A percentile compares a stretch with the other conserved stretches of the same genome.
These are phyloP conservation scores for Macropis europaea DNA, from an alignment of 2,888 invertebrate species.

Conservation along the genomic window DNA sequence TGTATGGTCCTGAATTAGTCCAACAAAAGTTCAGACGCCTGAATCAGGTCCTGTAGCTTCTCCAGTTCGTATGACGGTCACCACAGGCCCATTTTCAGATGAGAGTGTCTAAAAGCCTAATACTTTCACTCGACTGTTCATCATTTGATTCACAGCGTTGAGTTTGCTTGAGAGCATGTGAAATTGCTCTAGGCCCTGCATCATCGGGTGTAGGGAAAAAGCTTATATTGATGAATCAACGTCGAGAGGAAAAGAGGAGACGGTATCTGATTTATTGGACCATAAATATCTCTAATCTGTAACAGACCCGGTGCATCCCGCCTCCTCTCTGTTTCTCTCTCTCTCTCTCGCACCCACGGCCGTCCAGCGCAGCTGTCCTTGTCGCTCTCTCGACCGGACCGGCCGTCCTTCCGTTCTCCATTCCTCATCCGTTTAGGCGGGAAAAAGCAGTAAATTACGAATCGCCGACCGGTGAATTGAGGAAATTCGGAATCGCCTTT, in stretches of 20 bases:
- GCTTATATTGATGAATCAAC: constrained; percentile 68
- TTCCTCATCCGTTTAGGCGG: constrained; percentile 46
- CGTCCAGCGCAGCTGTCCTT: constrained; percentile 10
- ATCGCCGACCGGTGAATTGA: constrained; percentile 33
- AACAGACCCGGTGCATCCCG: constrained; percentile 54
- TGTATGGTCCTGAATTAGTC: no score
- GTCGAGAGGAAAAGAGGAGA: constrained; percentile 60
- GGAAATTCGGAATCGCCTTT: constrained; percentile 36
- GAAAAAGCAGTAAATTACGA: constrained; percentile 40
- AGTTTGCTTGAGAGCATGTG: no score
- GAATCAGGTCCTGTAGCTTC: no score
- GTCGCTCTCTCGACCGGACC: constrained; percentile 12
- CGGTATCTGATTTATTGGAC: constrained; percentile 73
- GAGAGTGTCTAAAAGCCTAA: no score
- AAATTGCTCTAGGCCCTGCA: no score
- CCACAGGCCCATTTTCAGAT: no score
- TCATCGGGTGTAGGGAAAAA: constrained; percentile 18
- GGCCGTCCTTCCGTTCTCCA: constrained; percentile 46
- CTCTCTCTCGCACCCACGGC: constrained; percentile 29
- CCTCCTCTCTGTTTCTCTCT: constrained; percentile 32
- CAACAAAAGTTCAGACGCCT: no score
- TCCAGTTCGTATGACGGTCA: no score
- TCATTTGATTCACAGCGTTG: no score
- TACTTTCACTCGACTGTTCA: no score
- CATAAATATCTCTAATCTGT: constrained; percentile 77